Conservation (phyloP, 2,113 vertebrate genomes). For the Callocephalon fimbriatum region DNA sequence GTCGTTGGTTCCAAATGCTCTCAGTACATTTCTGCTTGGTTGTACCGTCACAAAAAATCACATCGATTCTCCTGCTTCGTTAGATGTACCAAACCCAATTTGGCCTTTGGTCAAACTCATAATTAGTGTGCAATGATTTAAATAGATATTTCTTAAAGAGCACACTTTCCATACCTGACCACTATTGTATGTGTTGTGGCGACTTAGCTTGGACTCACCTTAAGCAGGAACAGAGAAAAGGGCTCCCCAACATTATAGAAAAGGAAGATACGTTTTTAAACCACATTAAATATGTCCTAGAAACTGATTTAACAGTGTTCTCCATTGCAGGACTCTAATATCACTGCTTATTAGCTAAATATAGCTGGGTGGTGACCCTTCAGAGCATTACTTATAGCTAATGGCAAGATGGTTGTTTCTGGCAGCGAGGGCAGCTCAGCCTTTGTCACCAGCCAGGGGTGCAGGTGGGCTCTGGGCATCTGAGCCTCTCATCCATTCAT, state of each 20-base stretch:
- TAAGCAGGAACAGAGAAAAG: background rate
- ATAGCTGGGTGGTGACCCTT: background rate
- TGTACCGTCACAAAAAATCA: background rate
- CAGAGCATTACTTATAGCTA: background rate
- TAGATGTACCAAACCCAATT: background rate
- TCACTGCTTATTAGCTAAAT: background rate
- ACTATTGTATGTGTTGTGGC: background rate
- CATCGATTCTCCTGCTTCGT: background rate
- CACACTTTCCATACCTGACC: background rate
- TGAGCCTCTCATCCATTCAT: background rate
- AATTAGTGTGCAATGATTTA: background rate
- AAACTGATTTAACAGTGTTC: background rate
- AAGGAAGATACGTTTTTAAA: background rate
- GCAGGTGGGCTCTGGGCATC: accelerated
- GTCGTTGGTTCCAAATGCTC: background rate
- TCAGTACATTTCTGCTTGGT: background rate
- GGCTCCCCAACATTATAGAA: background rate
- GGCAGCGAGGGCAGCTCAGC: accelerated
- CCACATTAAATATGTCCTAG: background rate
- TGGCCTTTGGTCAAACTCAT: background rate
- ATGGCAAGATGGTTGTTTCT: background rate
- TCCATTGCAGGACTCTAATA: background rate
- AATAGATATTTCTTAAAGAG: background rate
- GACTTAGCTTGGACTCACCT: background rate
- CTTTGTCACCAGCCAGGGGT: accelerated